Evolutionary conservation across 2,113 vertebrate genomes (phyloP), one percentile per base, ranked within the genome.

Genomic region (Myotis davidii): DNA sequence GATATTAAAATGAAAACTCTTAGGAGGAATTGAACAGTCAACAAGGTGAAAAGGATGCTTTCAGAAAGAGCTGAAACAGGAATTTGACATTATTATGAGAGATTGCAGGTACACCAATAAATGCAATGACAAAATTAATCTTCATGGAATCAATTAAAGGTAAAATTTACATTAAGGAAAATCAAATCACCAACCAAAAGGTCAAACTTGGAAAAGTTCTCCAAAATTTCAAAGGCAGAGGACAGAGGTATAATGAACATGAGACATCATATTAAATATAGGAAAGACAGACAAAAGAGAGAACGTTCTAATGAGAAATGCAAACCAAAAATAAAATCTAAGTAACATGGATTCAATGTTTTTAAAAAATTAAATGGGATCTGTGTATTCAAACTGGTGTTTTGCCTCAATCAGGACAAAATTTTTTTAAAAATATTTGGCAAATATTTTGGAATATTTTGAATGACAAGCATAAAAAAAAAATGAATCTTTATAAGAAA

Each of bases 361-460:
- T 50, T 88, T 23, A 0, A 29, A 74, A 61, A 67, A 67, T 56
- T 42, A 76, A 77, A 29, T 65, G 65, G 29, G 9, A 69, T 87
- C 6, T 54, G 1, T 76, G 8, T 32, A 6, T 82, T 76, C 27
- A 59, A 81, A 54, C 8, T 52, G 56, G 48, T 39, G 0, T 82
- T 90, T 90, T 23, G 52, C 2, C 17, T 9, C 37, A 61, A 76
- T 82, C 27, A 70, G 48, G 10, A 37, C 0, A 82, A 90, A 70
- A 52, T 29, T n/a, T n/a, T n/a, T n/a, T n/a, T n/a, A n/a, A n/a
- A n/a, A n/a, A n/a, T n/a, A n/a, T n/a, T n/a, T n/a, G n/a, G n/a
- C n/a, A 88, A 96, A 34, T 65, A 65, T 34, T 96, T 74, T 84
- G 23, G 13, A 91, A 76, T 48, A 5, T 76, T 95, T 82, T 56